Base-by-base conservation (phyloP, 2,888 invertebrate species). In the Myathropa florea region DNA sequence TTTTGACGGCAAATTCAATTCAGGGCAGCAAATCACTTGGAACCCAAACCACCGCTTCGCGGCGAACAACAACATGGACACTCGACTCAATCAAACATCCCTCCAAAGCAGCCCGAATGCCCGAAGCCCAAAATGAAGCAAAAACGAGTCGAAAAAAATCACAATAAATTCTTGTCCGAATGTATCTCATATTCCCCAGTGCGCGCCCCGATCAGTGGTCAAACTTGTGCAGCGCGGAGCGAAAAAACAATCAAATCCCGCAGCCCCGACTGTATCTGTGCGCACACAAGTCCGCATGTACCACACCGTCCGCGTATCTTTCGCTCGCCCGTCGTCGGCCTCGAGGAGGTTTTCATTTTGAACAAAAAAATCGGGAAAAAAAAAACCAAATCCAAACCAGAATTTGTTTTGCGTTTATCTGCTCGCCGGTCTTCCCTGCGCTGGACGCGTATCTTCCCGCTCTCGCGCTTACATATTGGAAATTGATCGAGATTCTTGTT, bases 401-500 rank as follows among this genome's bases (percentile, higher is more conserved):
- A 46, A 46, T 46, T 46, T 46, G 46, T 46, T 46, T 46, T 18
- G n/a, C 46, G 18, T n/a, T 46, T 46, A 18, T 18, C 7, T 18
- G 18, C n/a, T 6, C 18, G 46, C 3, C 39, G 39, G 39, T 39
- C 18, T 28, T 68, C 6, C 9, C 26, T 30, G 14, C 67, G 61
- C 55, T 33, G 33, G 33, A 21, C 28, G 26, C 26, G 53, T 55
- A 30, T 18, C 24, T 30, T 26, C 26, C 10, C 14, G 23, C 30
- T 21, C 12, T 39, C 39, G 23, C 53, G 30, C 21, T 33, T 33
- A 33, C 6, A 57, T 68, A 63, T 70, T 57, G 21, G 61, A 67
- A 67, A 78, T 39, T 73, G 72, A 79, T 83, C 83, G 78, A 83
- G 68, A 78, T 78, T 33, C 71, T 61, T 77, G 33, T 65, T 60